phyloP scores from a whole-genome alignment of 2,888 invertebrate species.

The Athrips mouffetella region DNA sequence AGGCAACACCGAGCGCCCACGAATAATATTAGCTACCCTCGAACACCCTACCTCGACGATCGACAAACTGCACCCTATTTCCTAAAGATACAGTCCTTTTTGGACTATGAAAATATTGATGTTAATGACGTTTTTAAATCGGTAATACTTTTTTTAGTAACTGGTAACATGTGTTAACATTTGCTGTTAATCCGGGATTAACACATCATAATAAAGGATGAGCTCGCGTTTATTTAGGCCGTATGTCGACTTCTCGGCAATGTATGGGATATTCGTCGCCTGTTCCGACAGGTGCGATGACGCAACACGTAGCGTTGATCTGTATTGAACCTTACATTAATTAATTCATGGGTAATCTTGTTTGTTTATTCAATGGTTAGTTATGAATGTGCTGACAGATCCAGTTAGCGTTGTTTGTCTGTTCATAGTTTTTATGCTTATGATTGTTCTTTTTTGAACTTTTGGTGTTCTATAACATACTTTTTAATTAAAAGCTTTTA shows the following conservation, averaged over 20 bases:
- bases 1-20: conserved; percentile 77
- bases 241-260: conserved; percentile 48
- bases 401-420: not conserved
- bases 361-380: conserved; percentile 19
- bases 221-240: conserved; percentile 72
- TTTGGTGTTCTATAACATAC: too few relatives aligned
- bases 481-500: too few relatives aligned
- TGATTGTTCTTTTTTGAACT: too few relatives aligned
- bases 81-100: conserved; percentile 38
- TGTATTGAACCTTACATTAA: conserved; percentile 32
- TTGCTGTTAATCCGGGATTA: conserved; percentile 77
- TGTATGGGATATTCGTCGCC: conserved; percentile 48
- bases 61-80: conserved; percentile 36
- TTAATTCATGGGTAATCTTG: conserved; percentile 14
- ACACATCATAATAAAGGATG: conserved; percentile 79
- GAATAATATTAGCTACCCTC: conserved; percentile 78
- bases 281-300: conserved; percentile 68
- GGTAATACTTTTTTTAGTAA: conserved; percentile 63
- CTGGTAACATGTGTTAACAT: conserved; percentile 79
- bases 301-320: conserved; percentile 56
- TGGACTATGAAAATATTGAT: conserved; percentile 21
- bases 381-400: conserved; percentile 6
- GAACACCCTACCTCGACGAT: conserved; percentile 37
- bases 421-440: not conserved
- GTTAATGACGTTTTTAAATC: conserved; percentile 34